Conservation (phyloP, 2,888 invertebrate species). For the Thecocarcelia acutangulata region DNA sequence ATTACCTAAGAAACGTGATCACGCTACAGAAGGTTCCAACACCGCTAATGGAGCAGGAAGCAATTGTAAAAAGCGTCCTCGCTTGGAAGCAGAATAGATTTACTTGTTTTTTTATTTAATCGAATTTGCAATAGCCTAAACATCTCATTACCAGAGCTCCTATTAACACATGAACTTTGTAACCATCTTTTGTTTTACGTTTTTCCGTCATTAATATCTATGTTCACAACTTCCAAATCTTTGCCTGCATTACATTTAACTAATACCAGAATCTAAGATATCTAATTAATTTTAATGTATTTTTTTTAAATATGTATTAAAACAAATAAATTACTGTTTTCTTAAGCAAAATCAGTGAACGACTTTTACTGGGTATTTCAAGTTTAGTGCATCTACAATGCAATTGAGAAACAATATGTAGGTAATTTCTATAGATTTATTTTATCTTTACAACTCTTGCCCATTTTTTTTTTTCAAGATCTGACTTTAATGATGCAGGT, state of each 20-base stretch:
- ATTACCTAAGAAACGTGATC: conserved; percentile 80
- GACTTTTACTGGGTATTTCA: neutral
- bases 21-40: conserved; percentile 70
- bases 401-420: neutral
- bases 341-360: neutral
- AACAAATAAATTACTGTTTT: neutral
- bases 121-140: conserved; percentile 21
- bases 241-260: conserved; percentile 54
- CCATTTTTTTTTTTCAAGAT: neutral
- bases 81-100: conserved; percentile 78
- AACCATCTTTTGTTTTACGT: conserved; percentile 15
- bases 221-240: conserved; percentile 14
- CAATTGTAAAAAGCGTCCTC: conserved; percentile 80
- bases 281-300: conserved; percentile 55
- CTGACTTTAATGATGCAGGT: conserved; percentile 77
- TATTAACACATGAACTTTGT: conserved; percentile 2
- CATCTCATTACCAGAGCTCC: conserved; percentile 28
- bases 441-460: conserved; percentile 1
- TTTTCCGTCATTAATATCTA: conserved; percentile 1
- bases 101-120: conserved; percentile 15
- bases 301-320: conserved; percentile 53
- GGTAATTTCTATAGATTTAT: conserved; percentile 8
- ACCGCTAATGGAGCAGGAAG: conserved; percentile 70
- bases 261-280: conserved; percentile 59
- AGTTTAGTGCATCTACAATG: neutral